A percentile compares a stretch with the other conserved stretches of the same genome.
Evolutionary conservation across 2,888 invertebrate species (phyloP).

Genomic region (Schizotus pectinicornis): DNA sequence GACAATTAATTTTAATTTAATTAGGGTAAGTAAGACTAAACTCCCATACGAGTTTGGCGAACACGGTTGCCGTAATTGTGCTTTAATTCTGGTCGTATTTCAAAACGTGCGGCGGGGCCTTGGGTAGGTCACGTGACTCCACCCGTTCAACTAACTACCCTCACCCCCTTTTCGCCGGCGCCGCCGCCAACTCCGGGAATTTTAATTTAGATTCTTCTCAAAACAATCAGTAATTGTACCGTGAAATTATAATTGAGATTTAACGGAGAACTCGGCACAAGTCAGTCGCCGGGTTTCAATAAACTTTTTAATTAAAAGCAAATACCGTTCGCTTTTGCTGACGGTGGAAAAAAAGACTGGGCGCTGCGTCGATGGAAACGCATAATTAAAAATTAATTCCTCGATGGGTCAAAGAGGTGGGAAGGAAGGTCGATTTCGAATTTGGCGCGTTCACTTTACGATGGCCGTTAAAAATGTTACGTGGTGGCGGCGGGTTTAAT

Average conservation of each 20-base stretch:
- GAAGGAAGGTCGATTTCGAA: not conserved
- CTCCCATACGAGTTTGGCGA: not conserved
- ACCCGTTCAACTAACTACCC: no score
- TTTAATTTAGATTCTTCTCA: not conserved
- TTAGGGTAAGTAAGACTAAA: not conserved
- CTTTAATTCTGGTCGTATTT: slow-evolving; percentile 2
- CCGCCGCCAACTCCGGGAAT: not conserved
- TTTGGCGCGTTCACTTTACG: slow-evolving; percentile 1
- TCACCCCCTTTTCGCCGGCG: no score
- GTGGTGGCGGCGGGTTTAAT: slow-evolving; percentile 8
- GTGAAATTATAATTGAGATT: slow-evolving; percentile 41
- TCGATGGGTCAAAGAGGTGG: not conserved
- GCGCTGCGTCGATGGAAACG: no score
- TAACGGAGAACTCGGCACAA: slow-evolving; percentile 33
- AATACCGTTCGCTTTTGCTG: slow-evolving; percentile 22
- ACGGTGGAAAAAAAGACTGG: not conserved
- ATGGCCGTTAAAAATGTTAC: not conserved
- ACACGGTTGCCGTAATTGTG: slow-evolving; percentile 2
- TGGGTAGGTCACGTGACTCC: no score
- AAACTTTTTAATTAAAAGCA: slow-evolving; percentile 40
- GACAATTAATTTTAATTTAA: slow-evolving; percentile 15
- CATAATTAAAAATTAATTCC: slow-evolving; percentile 16
- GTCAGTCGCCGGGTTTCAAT: slow-evolving; percentile 23
- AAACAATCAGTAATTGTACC: slow-evolving; percentile 33
- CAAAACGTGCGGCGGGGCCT: not conserved